phyloP scores from a whole-genome alignment of 2,888 invertebrate genomes.

The Tricholauxania praeusta region DNA sequence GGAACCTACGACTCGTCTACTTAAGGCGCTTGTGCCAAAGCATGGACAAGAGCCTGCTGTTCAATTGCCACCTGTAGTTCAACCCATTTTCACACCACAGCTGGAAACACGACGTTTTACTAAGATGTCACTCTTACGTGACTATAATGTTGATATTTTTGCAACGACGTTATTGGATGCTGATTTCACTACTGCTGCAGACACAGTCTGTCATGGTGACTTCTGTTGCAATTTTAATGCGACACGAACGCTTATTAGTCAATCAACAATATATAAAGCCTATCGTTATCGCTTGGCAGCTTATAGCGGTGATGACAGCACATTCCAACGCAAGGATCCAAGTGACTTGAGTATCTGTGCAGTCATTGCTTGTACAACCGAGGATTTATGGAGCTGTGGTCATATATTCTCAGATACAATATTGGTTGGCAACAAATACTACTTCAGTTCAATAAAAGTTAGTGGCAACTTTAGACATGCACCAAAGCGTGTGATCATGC shows the following conservation, averaged over 20 bases:
- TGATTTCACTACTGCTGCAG: conserved; percentile 40
- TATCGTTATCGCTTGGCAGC: conserved; percentile 60
- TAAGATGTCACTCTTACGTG: conserved; percentile 52
- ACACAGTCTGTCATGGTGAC: conserved; percentile 44
- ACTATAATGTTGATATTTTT: conserved; percentile 59
- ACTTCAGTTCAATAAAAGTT: conserved; percentile 57
- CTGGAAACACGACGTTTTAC: conserved; percentile 49
- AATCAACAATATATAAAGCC: conserved; percentile 47
- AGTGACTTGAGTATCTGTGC: conserved; percentile 69
- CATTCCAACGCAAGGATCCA: conserved; percentile 63
- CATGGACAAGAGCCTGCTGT: conserved; percentile 19
- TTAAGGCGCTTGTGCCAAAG: conserved; percentile 60
- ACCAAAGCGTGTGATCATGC: conserved; percentile 56
- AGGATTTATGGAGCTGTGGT: conserved; percentile 65
- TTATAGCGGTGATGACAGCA: conserved; percentile 55
- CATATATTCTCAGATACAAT: conserved; percentile 51
- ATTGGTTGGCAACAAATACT: conserved; percentile 50
- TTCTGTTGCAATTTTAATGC: conserved; percentile 65
- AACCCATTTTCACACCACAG: conserved; percentile 49
- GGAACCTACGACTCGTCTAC: conserved; percentile 47
- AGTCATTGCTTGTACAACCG: conserved; percentile 68
- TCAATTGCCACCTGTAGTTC: conserved; percentile 41
- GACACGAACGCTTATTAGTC: conserved; percentile 40
- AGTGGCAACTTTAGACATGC: conserved; percentile 54
- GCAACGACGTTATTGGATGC: conserved; percentile 47